Base-by-base conservation (phyloP, 2,113 vertebrate species). In the Aleadryas rufinucha region DNA sequence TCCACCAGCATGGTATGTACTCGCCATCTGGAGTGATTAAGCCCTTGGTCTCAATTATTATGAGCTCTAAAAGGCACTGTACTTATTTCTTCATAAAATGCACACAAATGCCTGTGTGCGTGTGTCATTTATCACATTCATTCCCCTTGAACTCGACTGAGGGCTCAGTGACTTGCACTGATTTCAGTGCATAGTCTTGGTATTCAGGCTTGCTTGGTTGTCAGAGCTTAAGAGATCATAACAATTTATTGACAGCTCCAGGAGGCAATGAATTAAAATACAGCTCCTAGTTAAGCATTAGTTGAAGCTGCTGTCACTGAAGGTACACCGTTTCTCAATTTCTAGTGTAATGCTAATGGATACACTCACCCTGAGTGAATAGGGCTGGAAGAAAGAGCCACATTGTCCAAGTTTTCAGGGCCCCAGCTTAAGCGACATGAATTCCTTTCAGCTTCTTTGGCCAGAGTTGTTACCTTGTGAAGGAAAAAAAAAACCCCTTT, bases 331-430 rank as follows among this genome's bases (percentile, higher is more conserved):
- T 49, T 87, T 39, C 70, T 54, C 14, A 68, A 75, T 45, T 85
- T 84, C 87, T 70, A 68, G 37, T 86, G 88, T 33, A 94, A 96
- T 75, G 84, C 76, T 94, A 89, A 78, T 87, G 52, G 86, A 90
- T 81, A 94, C 16, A 98, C 99, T 96, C 96, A 99, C 99, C 99
- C 99, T 80, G 99, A 99, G 97, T 99, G 99, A 90, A 99, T 98
- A 72, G 99, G 99, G 86, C 99, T 99, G 90, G 99, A 99, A 86
- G 99, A 99, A 95, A 99, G 98, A 63, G 99, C 99, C 92, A 99
- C 98, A 13, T 99, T 99, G 98, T 99, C 99, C 97, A 99, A 96
- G 95, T 99, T 98, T 89, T 99, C 99, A 41, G 98, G 98, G 77
- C 98, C 99, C 99, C 99, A 99, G 96, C 98, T 99, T 81, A 99